Evolutionary conservation across 2,888 invertebrate species (phyloP).

Genomic region (Euzophera pinguis): DNA sequence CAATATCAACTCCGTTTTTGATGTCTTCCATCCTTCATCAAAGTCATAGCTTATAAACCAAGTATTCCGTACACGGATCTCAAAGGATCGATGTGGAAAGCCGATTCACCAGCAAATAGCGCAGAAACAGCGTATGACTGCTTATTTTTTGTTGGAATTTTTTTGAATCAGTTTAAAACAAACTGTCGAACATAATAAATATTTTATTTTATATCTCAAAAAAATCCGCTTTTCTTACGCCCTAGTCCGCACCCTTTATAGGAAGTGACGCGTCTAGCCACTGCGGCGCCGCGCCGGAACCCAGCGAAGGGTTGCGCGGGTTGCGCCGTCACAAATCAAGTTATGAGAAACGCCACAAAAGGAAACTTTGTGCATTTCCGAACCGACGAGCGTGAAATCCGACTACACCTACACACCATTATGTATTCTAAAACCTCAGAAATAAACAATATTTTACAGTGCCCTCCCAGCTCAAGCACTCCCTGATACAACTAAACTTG

Average conservation of each 20-base stretch:
- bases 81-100: no score
- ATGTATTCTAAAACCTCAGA: constrained; percentile 38
- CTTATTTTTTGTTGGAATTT: no score
- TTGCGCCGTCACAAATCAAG: constrained; percentile 78
- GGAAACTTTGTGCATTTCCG: constrained; percentile 79
- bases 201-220: no score
- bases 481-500: constrained; percentile 34
- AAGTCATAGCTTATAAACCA: no score
- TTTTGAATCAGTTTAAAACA: no score
- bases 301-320: constrained; percentile 75
- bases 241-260: constrained; percentile 20
- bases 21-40: no score
- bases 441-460: constrained; percentile 32
- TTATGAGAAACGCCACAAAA: constrained; percentile 78
- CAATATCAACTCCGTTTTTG: no score
- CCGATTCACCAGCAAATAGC: no score
- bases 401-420: constrained; percentile 28
- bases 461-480: constrained; percentile 23
- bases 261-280: constrained; percentile 74
- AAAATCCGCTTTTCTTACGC: background rate
- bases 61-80: no score
- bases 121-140: no score
- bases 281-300: constrained; percentile 73
- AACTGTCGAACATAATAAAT: no score
- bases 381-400: constrained; percentile 72